Percentiles rank a stretch among this genome's conserved stretches.
Evolutionary conservation across 2,113 vertebrate genomes (phyloP).

Genomic region (Eupsittula cactorum): DNA sequence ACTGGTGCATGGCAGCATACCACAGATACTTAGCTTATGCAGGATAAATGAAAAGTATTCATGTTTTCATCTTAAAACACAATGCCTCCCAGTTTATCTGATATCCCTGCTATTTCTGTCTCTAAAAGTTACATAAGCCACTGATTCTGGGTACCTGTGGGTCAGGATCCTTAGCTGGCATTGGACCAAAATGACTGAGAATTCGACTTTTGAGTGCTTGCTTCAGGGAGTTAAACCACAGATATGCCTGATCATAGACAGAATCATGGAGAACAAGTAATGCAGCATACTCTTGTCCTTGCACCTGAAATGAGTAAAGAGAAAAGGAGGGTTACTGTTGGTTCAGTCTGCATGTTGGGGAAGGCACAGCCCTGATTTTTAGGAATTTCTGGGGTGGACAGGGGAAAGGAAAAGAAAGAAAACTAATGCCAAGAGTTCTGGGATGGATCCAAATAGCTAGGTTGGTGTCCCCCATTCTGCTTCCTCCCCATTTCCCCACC

Average conservation of each 20-base stretch:
- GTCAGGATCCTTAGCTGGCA: constrained; percentile 82
- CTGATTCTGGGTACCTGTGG: constrained; percentile 73
- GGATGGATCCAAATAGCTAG: background rate
- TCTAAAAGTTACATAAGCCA: background rate
- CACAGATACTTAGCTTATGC: background rate
- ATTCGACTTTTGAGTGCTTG: constrained; percentile 78
- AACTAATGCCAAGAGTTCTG: background rate
- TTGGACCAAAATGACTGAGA: constrained; percentile 82
- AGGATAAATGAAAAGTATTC: background rate
- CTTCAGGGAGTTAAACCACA: constrained; percentile 82
- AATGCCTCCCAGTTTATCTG: background rate
- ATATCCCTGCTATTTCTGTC: background rate
- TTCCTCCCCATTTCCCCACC: background rate
- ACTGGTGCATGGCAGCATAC: background rate
- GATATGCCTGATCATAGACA: constrained; percentile 80
- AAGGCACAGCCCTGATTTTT: background rate
- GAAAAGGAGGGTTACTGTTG: background rate
- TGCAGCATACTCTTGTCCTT: constrained; percentile 76
- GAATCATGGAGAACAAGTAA: constrained; percentile 77
- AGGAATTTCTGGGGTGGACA: background rate
- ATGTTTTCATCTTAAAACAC: constrained; percentile 11
- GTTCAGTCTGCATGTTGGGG: background rate
- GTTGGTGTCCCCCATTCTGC: background rate
- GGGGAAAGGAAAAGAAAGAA: background rate
- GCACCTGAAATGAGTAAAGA: constrained; percentile 70